Evolutionary conservation across 2,888 invertebrate genomes (phyloP), one percentile per base, ranked within the genome.

Genomic region (Nycteola revayana): DNA sequence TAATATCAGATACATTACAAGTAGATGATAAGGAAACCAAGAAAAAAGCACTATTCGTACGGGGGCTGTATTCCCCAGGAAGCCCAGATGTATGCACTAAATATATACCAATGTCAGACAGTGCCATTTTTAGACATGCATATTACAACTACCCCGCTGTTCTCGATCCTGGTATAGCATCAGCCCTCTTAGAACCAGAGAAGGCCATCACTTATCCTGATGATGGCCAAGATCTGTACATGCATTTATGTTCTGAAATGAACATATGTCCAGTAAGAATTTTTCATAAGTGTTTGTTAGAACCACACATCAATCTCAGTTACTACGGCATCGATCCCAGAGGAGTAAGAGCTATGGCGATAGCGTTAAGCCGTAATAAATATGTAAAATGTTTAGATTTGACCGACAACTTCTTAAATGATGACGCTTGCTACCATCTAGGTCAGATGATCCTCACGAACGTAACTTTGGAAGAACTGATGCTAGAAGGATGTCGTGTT

Each of bases 401-500:
- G 0, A 62, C 65, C 1, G 71, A 66, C 3, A 75, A 70, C 36
- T 68, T 67, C 34, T 52, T 77, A 1, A 56, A 48, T 29, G 56
- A 67, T 22, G 75, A 75, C 38, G 61, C 66, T 1, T 75, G 72
- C 40, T 75, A 53, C 34, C 75, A 75, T 37, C 50, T 75, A 11
- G 66, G 66, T 9, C 45, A 54, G 31, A 67, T 73, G 66, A 39
- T 75, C n/a, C 28, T 8, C 9, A 32, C 38, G 2, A 77, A 75
- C 28, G 29, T 14, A 7, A 64, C 62, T 7, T 29, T 77, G 22
- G 35, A 39, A 25, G 70, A 75, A 36, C 38, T 77, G 4, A 59
- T 57, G 28, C 28, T 77, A 24, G 17, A 49, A 1, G 70, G 73
- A 1, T 77, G 75, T 38, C 64, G 66, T 3, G 71, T 75, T n/a